These are phyloP conservation scores for Erythrocebus patas DNA, from an alignment of 2,113 vertebrate genomes.

Conservation along the genomic window DNA sequence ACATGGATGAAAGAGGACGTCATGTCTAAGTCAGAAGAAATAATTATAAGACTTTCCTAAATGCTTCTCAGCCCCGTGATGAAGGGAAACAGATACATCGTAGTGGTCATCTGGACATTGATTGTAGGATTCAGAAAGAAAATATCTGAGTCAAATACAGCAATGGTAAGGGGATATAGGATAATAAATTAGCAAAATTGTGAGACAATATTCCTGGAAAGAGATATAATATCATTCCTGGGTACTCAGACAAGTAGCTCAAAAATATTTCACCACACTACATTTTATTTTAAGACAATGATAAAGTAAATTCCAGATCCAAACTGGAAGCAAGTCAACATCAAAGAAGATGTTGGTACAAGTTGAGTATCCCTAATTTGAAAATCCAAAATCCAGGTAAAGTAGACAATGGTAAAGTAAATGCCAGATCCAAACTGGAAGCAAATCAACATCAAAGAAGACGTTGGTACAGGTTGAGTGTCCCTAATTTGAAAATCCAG, in stretches of 20 bases:
- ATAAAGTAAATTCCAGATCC: background rate
- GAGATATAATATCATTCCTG: background rate
- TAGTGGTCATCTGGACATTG: background rate
- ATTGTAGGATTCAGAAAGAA: background rate
- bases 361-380: background rate
- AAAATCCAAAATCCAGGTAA: background rate
- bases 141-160: background rate
- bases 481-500: background rate
- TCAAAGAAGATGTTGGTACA: background rate
- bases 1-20: background rate
- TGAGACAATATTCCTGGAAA: background rate
- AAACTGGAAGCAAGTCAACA: background rate
- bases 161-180: background rate
- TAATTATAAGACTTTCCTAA: background rate
- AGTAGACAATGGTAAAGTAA: background rate
- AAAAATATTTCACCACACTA: background rate
- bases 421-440: background rate
- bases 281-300: slow-evolving; percentile 9
- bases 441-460: background rate
- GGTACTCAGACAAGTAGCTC: background rate
- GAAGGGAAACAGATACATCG: background rate
- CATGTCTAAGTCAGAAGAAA: background rate
- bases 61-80: background rate
- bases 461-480: background rate
- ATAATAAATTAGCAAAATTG: background rate